phyloP scores from a whole-genome alignment of 2,797 vertebrate species.

The Balearica regulorum region DNA sequence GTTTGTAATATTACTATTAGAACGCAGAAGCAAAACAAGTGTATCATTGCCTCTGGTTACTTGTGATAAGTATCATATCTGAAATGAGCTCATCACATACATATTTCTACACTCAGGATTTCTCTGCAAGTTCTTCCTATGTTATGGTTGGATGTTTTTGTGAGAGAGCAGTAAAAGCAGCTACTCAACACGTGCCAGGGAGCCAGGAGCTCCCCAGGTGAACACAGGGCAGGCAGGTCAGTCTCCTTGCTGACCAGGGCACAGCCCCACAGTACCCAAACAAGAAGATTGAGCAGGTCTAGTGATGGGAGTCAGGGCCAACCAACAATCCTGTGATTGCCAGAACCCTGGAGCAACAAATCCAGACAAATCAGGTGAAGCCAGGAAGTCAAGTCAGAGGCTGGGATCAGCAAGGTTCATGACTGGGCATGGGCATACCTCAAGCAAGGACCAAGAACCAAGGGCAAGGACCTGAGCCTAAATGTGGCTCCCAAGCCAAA shows the following conservation, averaged over 20 bases:
- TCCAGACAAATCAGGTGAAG: not conserved
- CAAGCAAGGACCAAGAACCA: not conserved
- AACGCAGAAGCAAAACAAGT: not conserved
- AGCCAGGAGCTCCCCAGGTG: not conserved
- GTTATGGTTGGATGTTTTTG: not conserved
- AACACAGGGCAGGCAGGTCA: not conserved
- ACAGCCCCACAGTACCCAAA: not conserved
- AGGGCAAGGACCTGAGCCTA: not conserved
- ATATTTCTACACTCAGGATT: not conserved
- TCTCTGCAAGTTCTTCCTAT: not conserved
- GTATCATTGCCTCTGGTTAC: not conserved
- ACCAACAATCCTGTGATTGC: not conserved
- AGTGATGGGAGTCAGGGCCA: not conserved
- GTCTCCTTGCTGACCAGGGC: not conserved
- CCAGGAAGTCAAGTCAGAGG: not conserved
- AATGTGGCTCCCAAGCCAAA: not conserved
- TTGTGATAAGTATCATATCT: not conserved
- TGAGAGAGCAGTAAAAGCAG: not conserved
- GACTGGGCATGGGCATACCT: not conserved
- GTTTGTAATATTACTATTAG: not conserved
- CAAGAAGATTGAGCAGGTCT: rapidly evolving
- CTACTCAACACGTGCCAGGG: not conserved
- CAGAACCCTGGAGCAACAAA: not conserved
- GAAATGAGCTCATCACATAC: not conserved
- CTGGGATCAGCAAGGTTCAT: rapidly evolving